phyloP scores from a whole-genome alignment of 2,888 invertebrate genomes.

The Parochlus steinenii region DNA sequence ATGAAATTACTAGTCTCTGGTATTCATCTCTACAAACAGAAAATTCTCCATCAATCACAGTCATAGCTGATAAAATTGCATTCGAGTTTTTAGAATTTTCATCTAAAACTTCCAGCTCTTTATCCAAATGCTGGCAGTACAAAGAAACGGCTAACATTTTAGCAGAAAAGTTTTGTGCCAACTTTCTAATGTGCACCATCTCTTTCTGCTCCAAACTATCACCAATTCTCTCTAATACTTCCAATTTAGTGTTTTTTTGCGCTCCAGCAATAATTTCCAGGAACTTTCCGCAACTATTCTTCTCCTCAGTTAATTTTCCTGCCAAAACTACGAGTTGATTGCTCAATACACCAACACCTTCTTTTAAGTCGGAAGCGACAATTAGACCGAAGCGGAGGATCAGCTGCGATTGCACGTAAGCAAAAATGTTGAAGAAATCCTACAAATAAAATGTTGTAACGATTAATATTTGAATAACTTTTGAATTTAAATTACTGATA shows the following conservation, averaged over 20 bases:
- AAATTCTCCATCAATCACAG: neutral
- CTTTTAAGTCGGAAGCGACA: constrained; percentile 7
- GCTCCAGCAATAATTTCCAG: neutral
- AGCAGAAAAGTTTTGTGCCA: neutral
- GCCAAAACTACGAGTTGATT: neutral
- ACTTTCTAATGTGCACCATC: neutral
- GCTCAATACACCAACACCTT: neutral
- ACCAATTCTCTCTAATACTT: neutral
- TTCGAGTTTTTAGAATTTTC: neutral
- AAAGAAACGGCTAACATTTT: neutral
- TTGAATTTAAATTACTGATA: too few species aligned
- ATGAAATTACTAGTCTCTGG: neutral
- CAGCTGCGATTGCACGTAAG: constrained; percentile 30
- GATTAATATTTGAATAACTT: too few species aligned
- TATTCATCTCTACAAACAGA: constrained; percentile 2
- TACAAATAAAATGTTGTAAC: constrained; percentile 16
- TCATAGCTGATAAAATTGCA: neutral
- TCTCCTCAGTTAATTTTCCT: neutral
- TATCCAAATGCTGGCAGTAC: constrained; percentile 1
- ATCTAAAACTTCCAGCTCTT: neutral
- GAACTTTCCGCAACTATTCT: neutral
- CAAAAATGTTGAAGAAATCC: constrained; percentile 30
- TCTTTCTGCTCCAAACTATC: constrained; percentile 1
- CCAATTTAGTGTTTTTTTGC: neutral
- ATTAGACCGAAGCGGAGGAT: constrained; percentile 26